Conservation (phyloP, 2,113 vertebrate genomes). For the Daboia siamensis region DNA sequence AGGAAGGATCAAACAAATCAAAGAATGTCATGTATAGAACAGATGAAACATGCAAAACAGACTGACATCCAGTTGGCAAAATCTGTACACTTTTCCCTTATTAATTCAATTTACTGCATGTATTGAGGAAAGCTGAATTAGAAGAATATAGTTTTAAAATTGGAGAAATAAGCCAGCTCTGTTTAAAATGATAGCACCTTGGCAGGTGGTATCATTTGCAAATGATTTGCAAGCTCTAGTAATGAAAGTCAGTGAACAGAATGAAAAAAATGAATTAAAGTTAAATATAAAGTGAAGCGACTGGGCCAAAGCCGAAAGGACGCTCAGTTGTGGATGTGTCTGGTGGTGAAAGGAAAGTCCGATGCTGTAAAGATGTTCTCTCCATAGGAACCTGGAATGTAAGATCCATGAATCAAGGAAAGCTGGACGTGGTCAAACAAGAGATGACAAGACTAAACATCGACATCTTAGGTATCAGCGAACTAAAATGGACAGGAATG, state of each 20-base stretch:
- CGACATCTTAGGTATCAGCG: no score
- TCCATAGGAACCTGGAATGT: no score
- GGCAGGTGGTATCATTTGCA: not conserved
- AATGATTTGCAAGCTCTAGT: not conserved
- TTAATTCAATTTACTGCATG: not conserved
- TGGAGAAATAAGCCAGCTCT: not conserved
- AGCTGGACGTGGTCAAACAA: no score
- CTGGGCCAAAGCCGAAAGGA: no score
- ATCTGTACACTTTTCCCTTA: not conserved
- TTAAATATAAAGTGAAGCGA: not conserved
- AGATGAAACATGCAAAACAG: not conserved
- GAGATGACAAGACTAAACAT: no score
- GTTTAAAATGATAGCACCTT: not conserved
- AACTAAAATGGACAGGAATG: no score
- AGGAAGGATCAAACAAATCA: not conserved
- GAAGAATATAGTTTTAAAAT: not conserved
- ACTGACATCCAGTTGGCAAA: not conserved
- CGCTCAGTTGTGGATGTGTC: no score
- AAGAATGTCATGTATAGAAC: not conserved
- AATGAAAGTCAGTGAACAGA: not conserved
- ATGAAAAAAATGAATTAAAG: not conserved
- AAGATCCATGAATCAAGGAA: no score
- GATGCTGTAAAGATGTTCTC: no score
- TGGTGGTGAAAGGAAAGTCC: no score
- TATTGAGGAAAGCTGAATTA: not conserved